Base-by-base conservation (phyloP, 2,113 vertebrate genomes). In the Oryzias melastigma region DNA sequence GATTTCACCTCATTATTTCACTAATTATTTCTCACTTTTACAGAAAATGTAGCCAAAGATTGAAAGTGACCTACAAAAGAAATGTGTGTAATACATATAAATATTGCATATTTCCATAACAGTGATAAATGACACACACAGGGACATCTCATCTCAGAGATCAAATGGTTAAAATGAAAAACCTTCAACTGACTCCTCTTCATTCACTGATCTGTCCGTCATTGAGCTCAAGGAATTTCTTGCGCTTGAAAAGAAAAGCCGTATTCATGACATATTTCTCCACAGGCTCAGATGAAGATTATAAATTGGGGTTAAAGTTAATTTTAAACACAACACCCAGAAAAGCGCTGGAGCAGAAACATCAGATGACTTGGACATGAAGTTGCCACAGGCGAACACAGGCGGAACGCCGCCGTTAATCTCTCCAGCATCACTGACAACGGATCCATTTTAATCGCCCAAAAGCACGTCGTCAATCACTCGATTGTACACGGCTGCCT, bases 331-430 rank as follows among this genome's bases (percentile, higher is more conserved):
- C 25, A 54, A 65, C 55, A 56, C 71, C 47, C 16, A 66, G 65
- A 81, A 70, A 80, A 14, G 62, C 65, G 68, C 5, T 12, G 20
- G 60, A 73, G 82, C 75, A 58, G 68, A 78, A 80, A 62, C 54
- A 68, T 71, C 65, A 40, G 49, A 63, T 45, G 64, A 70, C 55
- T 65, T 52, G 2, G 48, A 52, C 19, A 17, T 44, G 40, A 29
- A 1, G 55, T 24, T 14, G 68, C 76, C 67, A 14, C 24, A 29
- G 59, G 71, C 49, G 1, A 24, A 52, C 42, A 18, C 54, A 68
- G 22, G 35, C 17, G 54, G 44, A 48, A 68, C 68, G 22, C 75
- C 71, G 0, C 5, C 19, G 7, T 52, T 3, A 5, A 45, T 64
- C 0, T 56, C 64, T 54, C 2, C 19, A 75, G 54, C 68, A 69